These are phyloP conservation scores for Schizothorax lantsangensis DNA, from an alignment of 2,797 vertebrate genomes.

Conservation along the genomic window DNA sequence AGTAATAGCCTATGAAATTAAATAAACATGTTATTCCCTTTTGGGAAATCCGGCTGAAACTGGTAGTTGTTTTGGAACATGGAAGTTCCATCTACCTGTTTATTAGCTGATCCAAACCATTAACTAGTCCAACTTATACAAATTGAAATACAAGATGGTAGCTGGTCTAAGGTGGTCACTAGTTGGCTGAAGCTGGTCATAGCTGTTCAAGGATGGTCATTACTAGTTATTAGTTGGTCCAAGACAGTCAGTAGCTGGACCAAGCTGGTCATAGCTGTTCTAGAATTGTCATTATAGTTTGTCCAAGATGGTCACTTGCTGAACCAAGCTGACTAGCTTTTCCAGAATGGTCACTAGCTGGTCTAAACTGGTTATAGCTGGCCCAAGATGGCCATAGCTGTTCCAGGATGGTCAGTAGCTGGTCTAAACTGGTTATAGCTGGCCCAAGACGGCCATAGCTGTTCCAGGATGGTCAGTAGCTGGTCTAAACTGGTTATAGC, in stretches of 20 bases:
- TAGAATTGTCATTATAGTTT: background rate
- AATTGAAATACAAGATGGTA: too few species aligned
- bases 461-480: background rate
- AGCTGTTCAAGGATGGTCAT: background rate
- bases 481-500: background rate
- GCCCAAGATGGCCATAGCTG: background rate
- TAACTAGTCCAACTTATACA: background rate
- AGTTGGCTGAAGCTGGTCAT: background rate
- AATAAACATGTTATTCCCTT: conserved; percentile 20
- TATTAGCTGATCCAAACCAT: background rate
- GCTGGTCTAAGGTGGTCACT: background rate
- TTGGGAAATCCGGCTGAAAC: background rate
- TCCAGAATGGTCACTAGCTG: background rate
- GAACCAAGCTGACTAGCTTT: background rate
- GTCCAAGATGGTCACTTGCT: background rate
- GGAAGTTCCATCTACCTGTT: background rate
- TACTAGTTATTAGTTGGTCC: background rate
- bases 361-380: background rate
- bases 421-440: background rate
- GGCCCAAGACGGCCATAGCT: background rate
- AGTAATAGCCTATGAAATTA: background rate
- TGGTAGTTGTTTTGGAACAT: conserved; percentile 24
- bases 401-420: background rate
- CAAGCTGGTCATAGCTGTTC: background rate
- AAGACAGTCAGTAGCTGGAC: background rate